Conservation (phyloP, 2,113 vertebrate genomes). For the Leuciscus idus region DNA sequence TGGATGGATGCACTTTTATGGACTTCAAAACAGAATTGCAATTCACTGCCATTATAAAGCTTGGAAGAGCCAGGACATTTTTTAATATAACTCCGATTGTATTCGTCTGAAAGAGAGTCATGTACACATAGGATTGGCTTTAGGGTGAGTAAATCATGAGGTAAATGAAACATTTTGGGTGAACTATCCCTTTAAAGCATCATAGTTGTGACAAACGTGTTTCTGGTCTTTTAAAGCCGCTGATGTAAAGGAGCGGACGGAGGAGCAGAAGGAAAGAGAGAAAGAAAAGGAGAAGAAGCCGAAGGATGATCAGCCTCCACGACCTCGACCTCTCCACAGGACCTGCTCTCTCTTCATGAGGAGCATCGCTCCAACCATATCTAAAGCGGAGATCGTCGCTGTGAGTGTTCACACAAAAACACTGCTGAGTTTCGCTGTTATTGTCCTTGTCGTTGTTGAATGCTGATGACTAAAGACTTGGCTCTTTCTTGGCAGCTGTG, state of each 20-base stretch:
- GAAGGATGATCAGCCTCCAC: slow-evolving; percentile 79
- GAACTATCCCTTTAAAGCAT: not conserved
- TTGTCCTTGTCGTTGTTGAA: not conserved
- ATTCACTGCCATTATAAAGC: no score
- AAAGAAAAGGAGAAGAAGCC: slow-evolving; percentile 79
- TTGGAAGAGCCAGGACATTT: no score
- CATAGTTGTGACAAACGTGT: not conserved
- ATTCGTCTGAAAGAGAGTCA: no score
- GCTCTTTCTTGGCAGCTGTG: slow-evolving; percentile 75
- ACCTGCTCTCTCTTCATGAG: slow-evolving; percentile 92
- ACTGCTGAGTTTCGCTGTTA: not conserved
- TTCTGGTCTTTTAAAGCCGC: slow-evolving; percentile 5
- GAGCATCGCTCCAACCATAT: slow-evolving; percentile 89
- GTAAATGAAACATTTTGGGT: no score
- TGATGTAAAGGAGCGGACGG: slow-evolving; percentile 59
- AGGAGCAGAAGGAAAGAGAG: slow-evolving; percentile 70
- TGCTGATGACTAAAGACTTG: not conserved
- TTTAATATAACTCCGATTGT: no score
- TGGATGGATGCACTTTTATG: no score
- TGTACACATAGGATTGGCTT: no score
- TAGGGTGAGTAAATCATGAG: no score
- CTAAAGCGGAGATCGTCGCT: slow-evolving; percentile 87
- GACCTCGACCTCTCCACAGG: slow-evolving; percentile 86
- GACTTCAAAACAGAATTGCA: no score
- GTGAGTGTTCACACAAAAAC: slow-evolving; percentile 72